Base-by-base conservation (phyloP, 2,888 invertebrate species). In the Scrobipalpa atriplicella region DNA sequence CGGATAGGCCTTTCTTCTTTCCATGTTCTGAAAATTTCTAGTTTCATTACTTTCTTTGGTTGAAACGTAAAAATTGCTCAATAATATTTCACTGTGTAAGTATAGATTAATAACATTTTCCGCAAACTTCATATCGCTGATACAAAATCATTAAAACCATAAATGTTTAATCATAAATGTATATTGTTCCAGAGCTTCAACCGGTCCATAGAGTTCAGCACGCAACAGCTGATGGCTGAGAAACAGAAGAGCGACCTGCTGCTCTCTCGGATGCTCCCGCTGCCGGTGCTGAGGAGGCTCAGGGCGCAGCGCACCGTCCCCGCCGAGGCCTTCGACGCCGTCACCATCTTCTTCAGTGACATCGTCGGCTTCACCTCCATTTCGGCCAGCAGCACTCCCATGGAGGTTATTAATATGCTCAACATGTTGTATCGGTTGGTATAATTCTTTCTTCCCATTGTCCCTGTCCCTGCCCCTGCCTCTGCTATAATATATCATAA, bases 331-430 rank as follows among this genome's bases (percentile, higher is more conserved):
- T 95, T 94, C 75, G 94, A 95, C 66, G 94, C 94, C 0, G 95
- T 95, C 61, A 95, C 95, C 1, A 95, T 95, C 68, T 95, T 95
- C 89, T 95, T 95, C 85, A 95, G 95, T 68, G 95, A 95, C 71
- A 95, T 95, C 69, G 95, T 95, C 38, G 95, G 95, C 2, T 95
- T 95, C 78, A 95, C 95, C 2, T 88, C 87, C 61, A 93, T 95
- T 68, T 94, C 95, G 0, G 94, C 95, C 0, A 86, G 81, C 66
- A 94, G 94, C 74, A 94, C 95, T 0, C 95, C 95, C 0, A 94
- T 95, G 94, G 94, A 95, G 82, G 92, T 94, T 67, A 94, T 94
- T 65, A 93, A 93, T 71, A 94, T 96, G 93, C 92, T 96, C 69
- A 96, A 96, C 78, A 94, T 95, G 80, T 87, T 96, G n/a, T 96